Evolutionary conservation across 2,888 invertebrate species (phyloP).

Genomic region (Drosophila hamatofila): DNA sequence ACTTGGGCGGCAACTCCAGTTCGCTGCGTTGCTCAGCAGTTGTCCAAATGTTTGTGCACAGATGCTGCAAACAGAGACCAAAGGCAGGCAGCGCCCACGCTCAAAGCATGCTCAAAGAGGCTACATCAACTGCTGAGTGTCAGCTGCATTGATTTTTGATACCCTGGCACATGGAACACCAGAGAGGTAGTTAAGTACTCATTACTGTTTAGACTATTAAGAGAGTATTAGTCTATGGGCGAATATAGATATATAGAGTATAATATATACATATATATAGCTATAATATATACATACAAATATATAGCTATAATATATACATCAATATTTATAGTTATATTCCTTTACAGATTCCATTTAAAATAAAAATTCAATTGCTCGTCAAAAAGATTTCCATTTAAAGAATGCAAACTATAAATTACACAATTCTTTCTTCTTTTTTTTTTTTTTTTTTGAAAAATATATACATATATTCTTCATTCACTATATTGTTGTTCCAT

Average conservation of each 20-base stretch:
- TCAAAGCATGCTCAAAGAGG: conserved; percentile 41
- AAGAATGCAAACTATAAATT: neutral
- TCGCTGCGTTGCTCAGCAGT: conserved; percentile 51
- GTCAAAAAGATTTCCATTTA: neutral
- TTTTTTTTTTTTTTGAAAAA: conserved; percentile 31
- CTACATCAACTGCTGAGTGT: conserved; percentile 62
- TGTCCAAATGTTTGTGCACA: conserved; percentile 69
- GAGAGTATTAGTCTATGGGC: neutral
- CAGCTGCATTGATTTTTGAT: conserved; percentile 70
- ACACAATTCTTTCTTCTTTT: neutral
- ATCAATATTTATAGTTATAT: neutral
- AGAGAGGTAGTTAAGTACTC: neutral
- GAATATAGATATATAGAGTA: neutral
- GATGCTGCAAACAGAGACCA: conserved; percentile 43
- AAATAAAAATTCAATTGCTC: neutral
- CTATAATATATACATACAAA: neutral
- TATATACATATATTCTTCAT: conserved; percentile 40
- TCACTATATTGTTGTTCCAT: conserved; percentile 36
- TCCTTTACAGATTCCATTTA: neutral
- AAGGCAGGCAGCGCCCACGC: conserved; percentile 7
- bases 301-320: neutral
- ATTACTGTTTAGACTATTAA: too few relatives aligned
- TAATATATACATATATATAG: neutral
- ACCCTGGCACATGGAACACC: conserved; percentile 23
- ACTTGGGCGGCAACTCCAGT: conserved; percentile 47